Evolutionary conservation across 92 coral and sea anemone genomes (phyloP).

Genomic region (Micromussa lordhowensis): DNA sequence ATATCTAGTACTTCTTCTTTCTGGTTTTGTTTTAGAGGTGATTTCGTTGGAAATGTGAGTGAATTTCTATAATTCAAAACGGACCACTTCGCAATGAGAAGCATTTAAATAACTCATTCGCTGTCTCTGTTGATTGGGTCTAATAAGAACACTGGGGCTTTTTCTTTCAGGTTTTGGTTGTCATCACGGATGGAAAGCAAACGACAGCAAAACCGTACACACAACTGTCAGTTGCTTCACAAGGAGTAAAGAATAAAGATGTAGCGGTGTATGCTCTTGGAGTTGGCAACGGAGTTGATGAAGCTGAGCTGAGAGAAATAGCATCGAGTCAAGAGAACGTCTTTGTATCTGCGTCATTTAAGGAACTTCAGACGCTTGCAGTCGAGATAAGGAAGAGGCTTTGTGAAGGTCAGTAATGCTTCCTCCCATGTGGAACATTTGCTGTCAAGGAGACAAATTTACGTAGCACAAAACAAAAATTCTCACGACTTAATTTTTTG

Average conservation of each 20-base stretch:
- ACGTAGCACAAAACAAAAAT: no score
- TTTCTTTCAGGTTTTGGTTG: constrained; percentile 35
- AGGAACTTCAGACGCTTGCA: constrained; percentile 18
- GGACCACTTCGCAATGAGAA: no score
- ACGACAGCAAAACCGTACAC: constrained; percentile 51
- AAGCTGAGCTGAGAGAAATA: constrained; percentile 52
- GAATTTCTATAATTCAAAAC: no score
- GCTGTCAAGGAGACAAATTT: no score
- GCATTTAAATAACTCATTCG: no score
- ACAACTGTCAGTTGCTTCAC: constrained; percentile 34
- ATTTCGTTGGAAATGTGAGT: no score
- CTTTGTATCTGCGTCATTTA: constrained; percentile 30
- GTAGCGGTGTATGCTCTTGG: constrained; percentile 66
- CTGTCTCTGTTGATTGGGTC: no score
- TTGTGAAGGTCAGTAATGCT: constrained; percentile 24
- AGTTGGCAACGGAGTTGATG: constrained; percentile 37
- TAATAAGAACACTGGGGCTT: no score
- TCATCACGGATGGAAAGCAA: constrained; percentile 66
- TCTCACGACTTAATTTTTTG: no score
- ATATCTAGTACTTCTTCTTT: no score
- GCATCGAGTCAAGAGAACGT: constrained; percentile 58
- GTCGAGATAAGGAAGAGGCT: not conserved
- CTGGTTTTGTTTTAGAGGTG: no score
- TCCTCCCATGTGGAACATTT: no score
- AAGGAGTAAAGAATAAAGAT: constrained; percentile 45